Conservation (phyloP, 2,888 invertebrate genomes). For the Drosophila pullipes region DNA sequence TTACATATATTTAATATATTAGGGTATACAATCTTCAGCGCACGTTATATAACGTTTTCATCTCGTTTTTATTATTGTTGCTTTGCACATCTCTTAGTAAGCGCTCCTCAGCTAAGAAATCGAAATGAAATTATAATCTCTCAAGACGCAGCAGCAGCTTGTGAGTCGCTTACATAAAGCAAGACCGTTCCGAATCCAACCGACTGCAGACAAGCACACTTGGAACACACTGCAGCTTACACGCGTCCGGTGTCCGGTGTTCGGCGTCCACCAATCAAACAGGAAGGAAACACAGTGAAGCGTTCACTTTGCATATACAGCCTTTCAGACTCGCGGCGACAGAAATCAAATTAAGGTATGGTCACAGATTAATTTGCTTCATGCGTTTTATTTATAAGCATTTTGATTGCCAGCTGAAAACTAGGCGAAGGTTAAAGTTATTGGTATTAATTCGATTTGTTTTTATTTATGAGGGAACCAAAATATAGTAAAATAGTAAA, state of each 20-base stretch:
- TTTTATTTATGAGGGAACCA: conserved; percentile 18
- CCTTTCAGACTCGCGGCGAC: conserved; percentile 22
- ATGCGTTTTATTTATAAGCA: conserved; percentile 31
- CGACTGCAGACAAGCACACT: conserved; percentile 18
- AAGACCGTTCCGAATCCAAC: conserved; percentile 19
- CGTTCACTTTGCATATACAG: conserved; percentile 41
- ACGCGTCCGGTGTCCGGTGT: background rate
- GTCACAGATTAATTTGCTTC: conserved; percentile 31
- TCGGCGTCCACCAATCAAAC: conserved; percentile 28
- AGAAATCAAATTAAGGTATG: conserved; percentile 38
- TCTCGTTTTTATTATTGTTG: conserved; percentile 21
- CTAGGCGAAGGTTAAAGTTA: conserved; percentile 55
- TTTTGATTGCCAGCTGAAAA: conserved; percentile 30
- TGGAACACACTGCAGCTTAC: conserved; percentile 19
- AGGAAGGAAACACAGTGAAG: conserved; percentile 49
- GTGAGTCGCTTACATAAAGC: conserved; percentile 46
- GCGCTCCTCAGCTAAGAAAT: conserved; percentile 33
- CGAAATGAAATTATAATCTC: conserved; percentile 46
- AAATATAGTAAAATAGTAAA: conserved; percentile 11
- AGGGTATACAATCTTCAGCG: conserved; percentile 23
- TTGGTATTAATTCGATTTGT: conserved; percentile 6
- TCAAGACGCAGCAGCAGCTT: conserved; percentile 34
- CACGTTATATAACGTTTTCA: background rate
- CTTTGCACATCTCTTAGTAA: conserved; percentile 25
- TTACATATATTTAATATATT: background rate